Conservation (phyloP, 1,140 invertebrate genomes). For the Zaprionus davidi region DNA sequence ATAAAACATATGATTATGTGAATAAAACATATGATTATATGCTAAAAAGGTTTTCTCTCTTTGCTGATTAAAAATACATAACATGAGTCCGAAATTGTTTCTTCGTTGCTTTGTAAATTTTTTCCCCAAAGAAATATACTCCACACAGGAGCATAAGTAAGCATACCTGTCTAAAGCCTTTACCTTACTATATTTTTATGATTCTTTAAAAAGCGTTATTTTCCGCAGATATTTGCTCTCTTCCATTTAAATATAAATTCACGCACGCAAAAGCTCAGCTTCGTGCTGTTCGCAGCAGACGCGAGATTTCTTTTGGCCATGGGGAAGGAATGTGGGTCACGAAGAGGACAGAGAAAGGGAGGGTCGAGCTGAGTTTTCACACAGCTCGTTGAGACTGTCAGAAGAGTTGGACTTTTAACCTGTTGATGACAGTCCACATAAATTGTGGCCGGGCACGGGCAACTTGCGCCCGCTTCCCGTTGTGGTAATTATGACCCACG, state of each 20-base stretch:
- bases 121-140: too few relatives aligned
- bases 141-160: too few relatives aligned
- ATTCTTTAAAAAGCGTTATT: background rate
- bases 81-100: too few relatives aligned
- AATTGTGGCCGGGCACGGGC: constrained; percentile 4
- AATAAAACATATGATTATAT: too few relatives aligned
- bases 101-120: too few relatives aligned
- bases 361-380: background rate
- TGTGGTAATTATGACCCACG: background rate
- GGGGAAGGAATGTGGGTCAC: background rate
- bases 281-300: constrained; percentile 5
- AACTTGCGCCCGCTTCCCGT: background rate
- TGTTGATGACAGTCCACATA: constrained; percentile 9
- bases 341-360: accelerated
- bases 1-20: too few relatives aligned
- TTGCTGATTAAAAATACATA: too few relatives aligned
- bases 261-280: background rate
- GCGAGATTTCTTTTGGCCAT: background rate
- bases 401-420: constrained; percentile 9
- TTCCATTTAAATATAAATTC: background rate
- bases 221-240: background rate
- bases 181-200: background rate
- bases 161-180: background rate
- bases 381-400: constrained; percentile 3
- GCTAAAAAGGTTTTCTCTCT: too few relatives aligned